Base-by-base conservation (phyloP, 2,888 invertebrate species). In the Caprella mutica region DNA sequence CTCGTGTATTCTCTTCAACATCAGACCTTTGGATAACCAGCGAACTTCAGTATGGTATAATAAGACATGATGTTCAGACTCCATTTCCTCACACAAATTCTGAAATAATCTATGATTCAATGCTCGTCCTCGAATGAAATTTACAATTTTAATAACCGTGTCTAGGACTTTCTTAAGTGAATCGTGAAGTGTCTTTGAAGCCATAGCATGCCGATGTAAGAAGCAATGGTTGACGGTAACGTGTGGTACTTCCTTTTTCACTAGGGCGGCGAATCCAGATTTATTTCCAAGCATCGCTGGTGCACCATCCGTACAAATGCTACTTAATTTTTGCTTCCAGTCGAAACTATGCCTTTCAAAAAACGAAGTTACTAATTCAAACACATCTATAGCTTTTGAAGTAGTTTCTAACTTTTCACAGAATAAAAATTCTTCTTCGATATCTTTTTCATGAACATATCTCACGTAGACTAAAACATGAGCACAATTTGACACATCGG, bases 381-480 rank as follows among this genome's bases (percentile, higher is more conserved):
- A 48, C 38, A 56, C 17, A 42, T 56, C 56, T 23, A 23, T 50
- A 29, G 48, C 56, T 50, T 35, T 56, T 35, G 48, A 27, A 50
- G 48, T 56, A 38, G 35, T 39, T 46, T 48, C 40, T 19, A 56
- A 52, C 21, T 40, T 40, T 21, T 50, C 33, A 51, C 56, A 56
- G 40, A 52, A 51, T 56, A 56, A 56, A 42, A 56, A 51, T 35
- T 56, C 51, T 56, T 56, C 51, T 29, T 56, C 30, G 29, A 51
- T 24, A 17, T 40, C 23, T 19, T 40, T 56, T 35, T 50, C 51
- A 24, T 48, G 48, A 19, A 56, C 42, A 56, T 51, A 51, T 9
- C 29, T 27, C 40, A 48, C 55, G 50, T 38, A 48, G 33, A 35
- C 46, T 33, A 55, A 26, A 46, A 55, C 33, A 27, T 35, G 44